A percentile compares a stretch with the other conserved stretches of the same genome.
These are phyloP conservation scores for Cyclargus thomasi DNA, from an alignment of 1,140 invertebrate species.

Conservation along the genomic window DNA sequence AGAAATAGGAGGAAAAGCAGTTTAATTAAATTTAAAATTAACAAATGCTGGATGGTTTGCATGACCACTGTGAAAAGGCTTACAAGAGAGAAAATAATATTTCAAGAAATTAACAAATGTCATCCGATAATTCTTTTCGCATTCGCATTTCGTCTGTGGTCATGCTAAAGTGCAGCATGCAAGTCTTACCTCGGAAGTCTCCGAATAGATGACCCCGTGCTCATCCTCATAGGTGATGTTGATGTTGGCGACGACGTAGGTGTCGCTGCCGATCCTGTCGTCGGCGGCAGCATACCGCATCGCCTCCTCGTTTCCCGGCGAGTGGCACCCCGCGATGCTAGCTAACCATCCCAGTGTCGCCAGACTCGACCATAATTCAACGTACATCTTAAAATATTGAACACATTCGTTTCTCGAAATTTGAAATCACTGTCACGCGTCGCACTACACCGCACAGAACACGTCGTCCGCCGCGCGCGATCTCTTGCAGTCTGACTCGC, in stretches of 20 bases:
- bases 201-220: conserved; percentile 52
- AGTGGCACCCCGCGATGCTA: conserved; percentile 50
- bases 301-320: conserved; percentile 53
- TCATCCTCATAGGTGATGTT: conserved; percentile 63
- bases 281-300: conserved; percentile 51
- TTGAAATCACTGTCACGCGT: conserved; percentile 30
- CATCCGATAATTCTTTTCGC: too few species aligned
- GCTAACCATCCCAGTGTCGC: conserved; percentile 51
- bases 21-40: neutral
- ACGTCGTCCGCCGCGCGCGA: conserved; percentile 34
- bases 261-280: conserved; percentile 48
- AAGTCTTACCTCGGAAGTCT: conserved; percentile 59
- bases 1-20: neutral
- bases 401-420: conserved; percentile 41
- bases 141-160: too few species aligned
- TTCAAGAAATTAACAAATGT: too few species aligned
- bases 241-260: conserved; percentile 56
- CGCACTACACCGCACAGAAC: conserved; percentile 31
- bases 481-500: conserved; percentile 33
- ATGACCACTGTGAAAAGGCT: too few species aligned
- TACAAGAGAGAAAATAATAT: too few species aligned
- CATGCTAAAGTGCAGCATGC: too few species aligned
- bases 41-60: too few species aligned
- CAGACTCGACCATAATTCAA: conserved; percentile 51
- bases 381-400: conserved; percentile 44